A percentile compares a stretch with the other conserved stretches of the same genome.
Evolutionary conservation across 2,797 vertebrate genomes (phyloP).

Genomic region (Monodelphis domestica): DNA sequence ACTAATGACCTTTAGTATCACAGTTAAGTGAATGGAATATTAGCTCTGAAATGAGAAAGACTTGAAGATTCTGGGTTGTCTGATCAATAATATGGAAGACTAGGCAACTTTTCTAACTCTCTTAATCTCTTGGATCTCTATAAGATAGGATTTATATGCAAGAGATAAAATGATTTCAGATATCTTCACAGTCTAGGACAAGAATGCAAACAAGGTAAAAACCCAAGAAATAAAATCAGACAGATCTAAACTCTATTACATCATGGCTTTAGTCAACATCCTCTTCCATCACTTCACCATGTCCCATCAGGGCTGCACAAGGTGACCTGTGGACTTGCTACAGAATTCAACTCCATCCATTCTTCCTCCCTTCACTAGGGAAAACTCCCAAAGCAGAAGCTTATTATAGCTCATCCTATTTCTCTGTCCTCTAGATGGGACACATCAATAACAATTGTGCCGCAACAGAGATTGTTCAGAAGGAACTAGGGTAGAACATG

Average conservation of each 20-base stretch:
- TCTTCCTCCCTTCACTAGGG: neutral
- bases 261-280: neutral
- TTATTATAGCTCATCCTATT: neutral
- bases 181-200: neutral
- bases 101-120: neutral
- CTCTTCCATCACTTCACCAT: neutral
- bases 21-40: neutral
- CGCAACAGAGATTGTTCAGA: neutral
- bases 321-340: neutral
- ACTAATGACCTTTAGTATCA: too few species aligned
- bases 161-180: neutral
- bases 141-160: neutral
- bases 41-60: neutral
- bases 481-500: neutral
- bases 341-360: neutral
- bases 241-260: neutral
- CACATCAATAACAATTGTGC: neutral
- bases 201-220: neutral
- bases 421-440: neutral
- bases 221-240: neutral
- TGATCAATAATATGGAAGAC: neutral
- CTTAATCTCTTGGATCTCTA: neutral
- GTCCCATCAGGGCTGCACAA: neutral
- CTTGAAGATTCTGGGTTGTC: neutral
- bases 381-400: neutral